A percentile compares a stretch with the other conserved stretches of the same genome.
phyloP scores from a whole-genome alignment of 2,797 vertebrate species.

The Alectoris magna region DNA sequence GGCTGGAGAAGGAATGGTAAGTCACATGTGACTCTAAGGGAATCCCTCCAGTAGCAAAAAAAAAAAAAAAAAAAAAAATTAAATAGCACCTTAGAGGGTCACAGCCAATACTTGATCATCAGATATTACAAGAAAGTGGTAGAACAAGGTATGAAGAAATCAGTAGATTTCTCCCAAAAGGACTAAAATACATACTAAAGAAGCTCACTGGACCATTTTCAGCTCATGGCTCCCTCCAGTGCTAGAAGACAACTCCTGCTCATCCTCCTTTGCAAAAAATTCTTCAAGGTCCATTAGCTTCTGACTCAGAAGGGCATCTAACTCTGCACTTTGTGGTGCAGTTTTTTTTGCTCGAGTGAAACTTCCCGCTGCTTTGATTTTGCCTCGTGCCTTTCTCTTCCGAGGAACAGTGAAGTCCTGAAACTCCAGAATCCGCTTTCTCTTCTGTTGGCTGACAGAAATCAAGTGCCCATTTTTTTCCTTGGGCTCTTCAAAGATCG shows the following conservation, averaged over 20 bases:
- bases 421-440: conserved; percentile 92
- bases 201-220: not conserved
- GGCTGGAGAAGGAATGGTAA: conserved; percentile 44
- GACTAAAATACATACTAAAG: not conserved
- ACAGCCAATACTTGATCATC: conserved; percentile 49
- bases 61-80: not conserved
- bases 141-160: conserved; percentile 10
- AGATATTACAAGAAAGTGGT: conserved; percentile 5
- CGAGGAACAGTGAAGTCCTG: conserved; percentile 93
- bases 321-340: conserved; percentile 81
- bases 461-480: conserved; percentile 90
- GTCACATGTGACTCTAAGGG: conserved; percentile 28
- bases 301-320: conserved; percentile 91
- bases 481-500: conserved; percentile 96
- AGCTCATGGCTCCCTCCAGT: conserved; percentile 44
- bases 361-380: conserved; percentile 80
- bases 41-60: conserved; percentile 40
- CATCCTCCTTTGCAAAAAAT: conserved; percentile 85
- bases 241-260: conserved; percentile 36
- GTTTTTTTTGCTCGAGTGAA: conserved; percentile 85
- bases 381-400: conserved; percentile 83
- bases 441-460: conserved; percentile 92
- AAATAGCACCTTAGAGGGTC: conserved; percentile 60
- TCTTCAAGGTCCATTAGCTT: conserved; percentile 92
- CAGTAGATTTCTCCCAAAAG: conserved; percentile 4